phyloP scores from a whole-genome alignment of 2,113 vertebrate species.

The Brachypodius melanocephalos region DNA sequence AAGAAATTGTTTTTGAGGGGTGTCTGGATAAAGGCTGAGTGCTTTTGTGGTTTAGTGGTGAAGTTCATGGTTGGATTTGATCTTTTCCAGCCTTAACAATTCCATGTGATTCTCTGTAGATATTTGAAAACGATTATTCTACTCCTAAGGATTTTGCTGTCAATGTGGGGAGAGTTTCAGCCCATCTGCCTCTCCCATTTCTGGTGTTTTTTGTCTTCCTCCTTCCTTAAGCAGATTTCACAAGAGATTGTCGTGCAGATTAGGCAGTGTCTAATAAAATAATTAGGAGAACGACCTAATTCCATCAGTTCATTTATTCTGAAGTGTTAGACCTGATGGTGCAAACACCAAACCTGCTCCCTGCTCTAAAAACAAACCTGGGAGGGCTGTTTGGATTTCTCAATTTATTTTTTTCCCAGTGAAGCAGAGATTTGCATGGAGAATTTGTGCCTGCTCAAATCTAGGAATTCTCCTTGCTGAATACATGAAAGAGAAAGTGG shows the following conservation, averaged over 20 bases:
- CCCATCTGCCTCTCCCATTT: background rate
- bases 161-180: background rate
- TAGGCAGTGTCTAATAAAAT: background rate
- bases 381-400: background rate
- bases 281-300: background rate
- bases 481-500: background rate
- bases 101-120: background rate
- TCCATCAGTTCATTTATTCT: background rate
- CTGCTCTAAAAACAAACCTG: background rate
- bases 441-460: background rate
- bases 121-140: fast-evolving
- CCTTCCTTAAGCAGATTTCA: background rate
- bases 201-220: background rate
- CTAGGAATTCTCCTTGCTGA: background rate
- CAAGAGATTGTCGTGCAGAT: background rate
- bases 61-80: background rate
- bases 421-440: background rate
- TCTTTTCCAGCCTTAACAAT: background rate
- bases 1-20: background rate
- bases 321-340: background rate
- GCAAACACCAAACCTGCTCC: background rate
- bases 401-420: background rate
- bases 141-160: too few relatives aligned
- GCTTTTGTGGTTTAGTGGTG: background rate
- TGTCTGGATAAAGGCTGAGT: background rate